Conservation (phyloP, 2,797 vertebrate species). For the Octomys mimax region DNA sequence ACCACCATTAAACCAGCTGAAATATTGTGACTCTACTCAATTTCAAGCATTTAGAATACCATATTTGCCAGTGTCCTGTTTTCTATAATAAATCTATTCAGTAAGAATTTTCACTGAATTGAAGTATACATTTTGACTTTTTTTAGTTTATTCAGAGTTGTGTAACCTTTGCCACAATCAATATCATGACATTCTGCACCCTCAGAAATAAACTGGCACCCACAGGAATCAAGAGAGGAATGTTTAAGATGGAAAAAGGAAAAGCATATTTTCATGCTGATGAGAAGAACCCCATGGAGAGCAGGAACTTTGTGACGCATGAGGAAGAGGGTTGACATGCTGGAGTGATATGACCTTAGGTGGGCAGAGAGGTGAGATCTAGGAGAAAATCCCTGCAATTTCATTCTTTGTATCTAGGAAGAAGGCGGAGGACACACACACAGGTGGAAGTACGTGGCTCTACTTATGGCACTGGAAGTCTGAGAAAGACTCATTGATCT, state of each 20-base stretch:
- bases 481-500: not conserved
- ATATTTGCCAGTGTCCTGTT: not conserved
- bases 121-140: not conserved
- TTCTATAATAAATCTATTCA: not conserved
- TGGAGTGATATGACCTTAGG: not conserved
- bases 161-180: not conserved
- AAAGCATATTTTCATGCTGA: conserved; percentile 7
- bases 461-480: not conserved
- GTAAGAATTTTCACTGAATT: not conserved
- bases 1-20: not conserved
- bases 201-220: not conserved
- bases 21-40: not conserved
- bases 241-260: conserved; percentile 10
- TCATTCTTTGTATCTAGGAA: not conserved
- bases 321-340: not conserved
- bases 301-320: not conserved
- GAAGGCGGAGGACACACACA: not conserved
- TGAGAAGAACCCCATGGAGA: not conserved
- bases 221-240: not conserved
- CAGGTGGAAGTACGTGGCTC: not conserved
- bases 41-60: not conserved
- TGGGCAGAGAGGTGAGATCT: not conserved
- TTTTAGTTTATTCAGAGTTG: not conserved
- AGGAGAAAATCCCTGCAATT: not conserved
- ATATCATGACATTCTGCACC: not conserved